Base-by-base conservation (phyloP, 53 echinoderm and acorn worm species). In the Temnopleurus reevesii region DNA sequence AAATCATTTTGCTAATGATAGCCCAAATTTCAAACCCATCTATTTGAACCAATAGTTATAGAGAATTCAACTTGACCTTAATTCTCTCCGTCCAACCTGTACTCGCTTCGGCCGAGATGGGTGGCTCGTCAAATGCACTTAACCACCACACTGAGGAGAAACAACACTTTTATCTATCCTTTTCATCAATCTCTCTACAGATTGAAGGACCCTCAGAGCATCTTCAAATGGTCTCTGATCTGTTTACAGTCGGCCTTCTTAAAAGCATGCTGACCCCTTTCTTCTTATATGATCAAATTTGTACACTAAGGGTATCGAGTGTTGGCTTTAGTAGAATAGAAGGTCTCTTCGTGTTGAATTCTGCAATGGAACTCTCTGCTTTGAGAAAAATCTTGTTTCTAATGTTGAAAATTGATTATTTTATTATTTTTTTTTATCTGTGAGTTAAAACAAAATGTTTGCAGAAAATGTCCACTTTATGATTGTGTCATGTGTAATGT, bases 141-240 rank as follows among this genome's bases (percentile, higher is more conserved):
- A n/a, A n/a, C 41, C 33, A 21, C 8, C 4, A 35, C 21, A 66
- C 15, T 61, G 71, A 5, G 7, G 41, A 36, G 36, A 66, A 41
- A 66, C 38, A 38, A 36, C 71, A 66, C 18, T 66, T 21, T 49
- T 15, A 49, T 38, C 38, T 35, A 36, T 13, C 71, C 23, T 66
- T 19, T 38, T 66, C 19, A 66, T 38, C 36, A 66, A 10, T 24
- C 58, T 57, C 27, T 7, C 58, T 27, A 57, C 23, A 4, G 25
- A 35, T 41, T 8, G 0, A 66, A 36, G 8, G 1, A 8, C 38
- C n/a, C 36, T 66, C 25, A 36, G 71, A 36, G 18, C 71, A 66
- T 66, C 71, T 38, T 66, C 71, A 66, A 66, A 41, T 36, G 71
- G 71, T 19, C 41, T 19, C 71, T 66, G 71, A 66, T 66, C 71